Base-by-base conservation (phyloP, 2,888 invertebrate genomes). In the Thumatha senex region DNA sequence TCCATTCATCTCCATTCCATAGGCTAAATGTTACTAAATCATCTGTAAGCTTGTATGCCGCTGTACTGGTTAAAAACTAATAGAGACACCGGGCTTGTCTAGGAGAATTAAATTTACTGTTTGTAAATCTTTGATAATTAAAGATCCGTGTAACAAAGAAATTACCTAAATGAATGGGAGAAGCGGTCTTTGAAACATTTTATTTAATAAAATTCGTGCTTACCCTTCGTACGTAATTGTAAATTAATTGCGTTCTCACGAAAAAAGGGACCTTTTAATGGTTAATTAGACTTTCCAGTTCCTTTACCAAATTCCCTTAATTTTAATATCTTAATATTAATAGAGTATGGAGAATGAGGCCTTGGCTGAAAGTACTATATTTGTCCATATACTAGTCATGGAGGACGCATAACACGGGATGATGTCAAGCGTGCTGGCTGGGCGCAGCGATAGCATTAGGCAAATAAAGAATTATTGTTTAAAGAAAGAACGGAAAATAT, bases 221-320 rank as follows among this genome's bases (percentile, higher is more conserved):
- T 83, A 82, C 80, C 82, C 84, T 10, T 80, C 76, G 82, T 83
- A 83, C 80, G 81, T 88, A 89, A 89, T 88, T 88, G 86, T 85
- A 75, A 86, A 89, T 87, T 87, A 87, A 88, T 87, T 85, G 82
- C 78, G 72, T 76, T 78, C 73, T 75, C 67, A 76, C 67, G 75
- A 78, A 80, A 80, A 31, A 78, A 82, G 81, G 80, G 76, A 79
- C 79, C 73, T 77, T 61, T 61, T 82, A 81, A 82, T 80, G 74
- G 80, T 74, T 79, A 80, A 87, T 86, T 86, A 80, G 74, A 46
- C 54, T 51, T 49, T 63, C 49, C 55, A 69, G 56, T 71, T 72
- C 56, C 60, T 69, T 61, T 51, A 56, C 63, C 67, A 51, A 61
- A 56, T 57, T 48, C 59, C 67, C 58, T 51, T 61, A 65, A 61